These are phyloP conservation scores for Agriotes lineatus DNA, from an alignment of 2,888 invertebrate genomes.

Conservation along the genomic window DNA sequence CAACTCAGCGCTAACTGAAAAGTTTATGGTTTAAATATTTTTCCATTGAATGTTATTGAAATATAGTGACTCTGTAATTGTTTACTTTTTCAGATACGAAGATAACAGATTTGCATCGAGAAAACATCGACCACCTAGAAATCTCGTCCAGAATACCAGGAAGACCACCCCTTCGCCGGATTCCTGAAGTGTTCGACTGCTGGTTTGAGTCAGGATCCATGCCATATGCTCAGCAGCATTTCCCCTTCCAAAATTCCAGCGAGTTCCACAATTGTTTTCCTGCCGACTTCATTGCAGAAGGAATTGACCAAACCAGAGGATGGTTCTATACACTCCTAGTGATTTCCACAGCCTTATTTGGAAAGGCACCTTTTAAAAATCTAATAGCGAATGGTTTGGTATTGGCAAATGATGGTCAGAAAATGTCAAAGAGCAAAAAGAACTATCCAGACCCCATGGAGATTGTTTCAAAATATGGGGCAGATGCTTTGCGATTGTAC, in stretches of 20 bases:
- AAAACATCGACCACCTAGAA: slow-evolving; percentile 91
- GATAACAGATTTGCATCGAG: slow-evolving; percentile 93
- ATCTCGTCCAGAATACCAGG: slow-evolving; percentile 91
- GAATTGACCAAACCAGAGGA: slow-evolving; percentile 96
- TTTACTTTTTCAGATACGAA: slow-evolving; percentile 71
- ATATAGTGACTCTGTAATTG: no score
- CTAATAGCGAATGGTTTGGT: slow-evolving; percentile 96
- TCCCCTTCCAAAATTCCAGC: slow-evolving; percentile 92
- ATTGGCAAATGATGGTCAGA: slow-evolving; percentile 95
- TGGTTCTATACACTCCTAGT: slow-evolving; percentile 99
- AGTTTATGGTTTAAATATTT: no score
- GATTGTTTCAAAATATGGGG: slow-evolving; percentile 93
- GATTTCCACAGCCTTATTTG: slow-evolving; percentile 94
- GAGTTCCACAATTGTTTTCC: slow-evolving; percentile 93
- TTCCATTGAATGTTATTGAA: no score
- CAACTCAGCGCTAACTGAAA: no score
- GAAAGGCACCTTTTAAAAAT: slow-evolving; percentile 97
- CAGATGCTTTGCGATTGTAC: slow-evolving; percentile 96
- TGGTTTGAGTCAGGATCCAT: slow-evolving; percentile 99
- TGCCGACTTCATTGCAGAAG: slow-evolving; percentile 99
- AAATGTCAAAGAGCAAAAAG: slow-evolving; percentile 99
- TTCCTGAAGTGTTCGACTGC: slow-evolving; percentile 97
- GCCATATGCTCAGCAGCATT: slow-evolving; percentile 98
- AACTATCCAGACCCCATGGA: slow-evolving; percentile 98
- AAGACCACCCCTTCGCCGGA: slow-evolving; percentile 84